Evolutionary conservation across 2,888 invertebrate genomes (phyloP).

Genomic region (Chirona hameri): DNA sequence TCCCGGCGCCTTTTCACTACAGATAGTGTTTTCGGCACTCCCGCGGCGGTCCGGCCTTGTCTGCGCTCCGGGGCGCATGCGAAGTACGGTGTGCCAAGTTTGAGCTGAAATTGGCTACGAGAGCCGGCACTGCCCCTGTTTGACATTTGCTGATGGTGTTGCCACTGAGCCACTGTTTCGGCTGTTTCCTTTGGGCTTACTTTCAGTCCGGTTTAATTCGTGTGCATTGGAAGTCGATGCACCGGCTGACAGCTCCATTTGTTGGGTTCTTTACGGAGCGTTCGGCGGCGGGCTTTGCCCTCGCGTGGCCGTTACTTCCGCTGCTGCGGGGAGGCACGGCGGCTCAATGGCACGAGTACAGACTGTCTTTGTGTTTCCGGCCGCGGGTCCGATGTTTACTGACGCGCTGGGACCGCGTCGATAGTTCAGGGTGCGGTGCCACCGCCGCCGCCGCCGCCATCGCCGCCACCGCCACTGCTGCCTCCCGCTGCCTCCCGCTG

Average conservation of each 20-base stretch:
- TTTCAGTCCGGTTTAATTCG: neutral
- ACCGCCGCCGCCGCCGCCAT: too few species aligned
- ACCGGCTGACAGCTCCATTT: neutral
- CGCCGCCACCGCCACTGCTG: neutral
- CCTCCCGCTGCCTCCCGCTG: neutral
- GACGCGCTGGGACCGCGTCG: neutral
- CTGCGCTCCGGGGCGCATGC: neutral
- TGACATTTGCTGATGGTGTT: neutral
- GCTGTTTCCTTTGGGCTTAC: neutral
- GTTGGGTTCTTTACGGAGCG: neutral
- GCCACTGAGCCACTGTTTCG: neutral
- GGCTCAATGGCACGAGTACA: neutral
- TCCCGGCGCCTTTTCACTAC: neutral
- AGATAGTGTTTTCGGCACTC: neutral
- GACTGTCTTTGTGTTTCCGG: neutral
- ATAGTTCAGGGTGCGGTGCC: neutral
- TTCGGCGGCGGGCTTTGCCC: neutral
- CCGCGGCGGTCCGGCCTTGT: neutral
- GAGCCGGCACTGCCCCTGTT: neutral
- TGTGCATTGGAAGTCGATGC: neutral
- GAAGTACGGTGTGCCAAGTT: too few species aligned
- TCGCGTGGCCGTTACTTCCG: neutral
- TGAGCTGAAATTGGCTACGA: too few species aligned
- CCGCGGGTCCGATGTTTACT: neutral
- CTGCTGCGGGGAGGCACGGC: neutral